phyloP scores from a whole-genome alignment of 1,140 invertebrate genomes.

The Anastrepha obliqua region DNA sequence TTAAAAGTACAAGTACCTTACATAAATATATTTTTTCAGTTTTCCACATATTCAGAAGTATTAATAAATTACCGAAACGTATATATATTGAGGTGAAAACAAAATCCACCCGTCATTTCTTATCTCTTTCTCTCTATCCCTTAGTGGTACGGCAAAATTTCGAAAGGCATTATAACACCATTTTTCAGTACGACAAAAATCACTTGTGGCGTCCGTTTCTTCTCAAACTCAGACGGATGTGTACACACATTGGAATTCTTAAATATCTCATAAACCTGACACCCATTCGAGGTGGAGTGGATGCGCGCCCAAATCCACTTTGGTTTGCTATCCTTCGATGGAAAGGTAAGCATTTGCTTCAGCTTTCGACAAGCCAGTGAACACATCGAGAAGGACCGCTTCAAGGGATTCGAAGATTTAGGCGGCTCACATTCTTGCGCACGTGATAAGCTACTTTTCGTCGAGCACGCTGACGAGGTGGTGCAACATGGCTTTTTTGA shows the following conservation, averaged over 20 bases:
- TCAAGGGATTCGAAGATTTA: constrained; percentile 21
- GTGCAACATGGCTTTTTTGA: constrained; percentile 25
- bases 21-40: constrained; percentile 10
- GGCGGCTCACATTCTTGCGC: constrained; percentile 27
- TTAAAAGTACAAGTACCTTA: constrained; percentile 25
- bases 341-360: constrained; percentile 37
- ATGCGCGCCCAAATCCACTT: constrained; percentile 55
- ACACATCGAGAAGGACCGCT: constrained; percentile 56
- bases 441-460: constrained; percentile 28
- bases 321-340: background rate
- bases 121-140: background rate
- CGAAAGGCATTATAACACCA: constrained; percentile 57
- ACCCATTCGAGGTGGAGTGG: constrained; percentile 42
- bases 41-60: constrained; percentile 6
- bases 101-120: background rate
- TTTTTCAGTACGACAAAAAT: constrained; percentile 56
- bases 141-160: constrained; percentile 52
- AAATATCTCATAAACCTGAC: constrained; percentile 56
- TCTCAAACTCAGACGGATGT: constrained; percentile 55
- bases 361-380: constrained; percentile 56
- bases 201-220: constrained; percentile 2
- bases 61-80: constrained; percentile 18
- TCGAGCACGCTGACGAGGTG: background rate
- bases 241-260: constrained; percentile 52
- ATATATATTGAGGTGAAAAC: background rate